Conservation (phyloP, 2,113 vertebrate species). For the Scomber colias region DNA sequence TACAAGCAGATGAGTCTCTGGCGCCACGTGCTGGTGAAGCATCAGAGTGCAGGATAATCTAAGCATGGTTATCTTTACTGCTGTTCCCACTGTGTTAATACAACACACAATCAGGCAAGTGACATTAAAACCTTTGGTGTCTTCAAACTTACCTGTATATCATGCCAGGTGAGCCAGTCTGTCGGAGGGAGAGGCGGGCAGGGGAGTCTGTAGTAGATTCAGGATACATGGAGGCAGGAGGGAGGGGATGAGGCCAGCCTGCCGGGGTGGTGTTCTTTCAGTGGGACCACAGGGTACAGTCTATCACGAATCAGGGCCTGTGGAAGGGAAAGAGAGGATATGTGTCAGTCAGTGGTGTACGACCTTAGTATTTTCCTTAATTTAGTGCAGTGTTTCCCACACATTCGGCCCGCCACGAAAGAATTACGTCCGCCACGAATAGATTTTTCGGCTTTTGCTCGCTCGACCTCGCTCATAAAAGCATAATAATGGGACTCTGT, state of each 20-base stretch:
- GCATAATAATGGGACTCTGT: no score
- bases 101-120: background rate
- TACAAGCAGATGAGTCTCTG: conserved; percentile 17
- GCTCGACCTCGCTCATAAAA: no score
- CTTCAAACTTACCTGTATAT: conserved; percentile 93
- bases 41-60: conserved; percentile 32
- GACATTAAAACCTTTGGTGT: background rate
- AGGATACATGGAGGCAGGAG: conserved; percentile 95
- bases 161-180: conserved; percentile 98
- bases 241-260: conserved; percentile 79
- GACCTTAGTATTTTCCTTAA: background rate
- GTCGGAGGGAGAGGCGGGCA: conserved; percentile 95
- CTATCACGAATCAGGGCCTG: conserved; percentile 67
- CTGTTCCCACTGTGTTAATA: background rate
- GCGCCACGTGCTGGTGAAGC: conserved; percentile 41
- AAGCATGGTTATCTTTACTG: background rate
- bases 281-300: conserved; percentile 59
- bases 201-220: conserved; percentile 99
- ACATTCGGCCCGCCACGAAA: no score
- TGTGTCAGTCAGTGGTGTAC: background rate
- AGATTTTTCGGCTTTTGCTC: no score
- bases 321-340: conserved; percentile 37
- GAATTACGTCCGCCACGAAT: no score
- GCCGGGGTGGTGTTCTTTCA: conserved; percentile 72
- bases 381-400: no score